Conservation (phyloP, 64 coral and sea anemone species). For the Porites lutea region DNA sequence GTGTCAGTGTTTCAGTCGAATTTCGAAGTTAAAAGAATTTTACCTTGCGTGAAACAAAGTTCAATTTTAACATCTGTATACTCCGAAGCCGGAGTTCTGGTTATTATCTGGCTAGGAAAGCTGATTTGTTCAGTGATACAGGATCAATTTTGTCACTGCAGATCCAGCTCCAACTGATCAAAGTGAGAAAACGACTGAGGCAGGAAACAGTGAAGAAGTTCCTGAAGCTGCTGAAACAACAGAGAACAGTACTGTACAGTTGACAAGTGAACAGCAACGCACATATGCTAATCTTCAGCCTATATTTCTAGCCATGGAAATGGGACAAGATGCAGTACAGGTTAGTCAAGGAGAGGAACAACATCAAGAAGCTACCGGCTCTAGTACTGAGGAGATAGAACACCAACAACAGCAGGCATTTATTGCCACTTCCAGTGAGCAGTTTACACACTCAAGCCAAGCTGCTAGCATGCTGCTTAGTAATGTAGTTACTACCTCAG, state of each 20-base stretch:
- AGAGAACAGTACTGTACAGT: background rate
- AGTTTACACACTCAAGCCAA: conserved; percentile 72
- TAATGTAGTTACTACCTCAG: conserved; percentile 69
- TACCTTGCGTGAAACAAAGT: too few relatives aligned
- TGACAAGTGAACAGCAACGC: conserved; percentile 83
- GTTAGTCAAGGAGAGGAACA: conserved; percentile 57
- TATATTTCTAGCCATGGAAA: conserved; percentile 95
- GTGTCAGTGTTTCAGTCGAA: too few relatives aligned
- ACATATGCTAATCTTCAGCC: conserved; percentile 97
- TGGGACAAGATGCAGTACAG: conserved; percentile 83
- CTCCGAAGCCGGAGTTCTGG: too few relatives aligned
- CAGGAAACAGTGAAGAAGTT: conserved; percentile 5
- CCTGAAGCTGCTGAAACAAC: conserved; percentile 22
- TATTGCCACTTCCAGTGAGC: conserved; percentile 52
- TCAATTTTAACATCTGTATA: too few relatives aligned
- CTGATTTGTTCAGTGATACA: background rate
- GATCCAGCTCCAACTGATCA: too few relatives aligned
- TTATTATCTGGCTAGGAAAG: too few relatives aligned
- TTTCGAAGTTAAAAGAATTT: too few relatives aligned
- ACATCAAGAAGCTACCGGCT: conserved; percentile 25
- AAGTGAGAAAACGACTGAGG: background rate
- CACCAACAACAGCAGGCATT: conserved; percentile 42
- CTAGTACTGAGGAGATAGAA: conserved; percentile 63
- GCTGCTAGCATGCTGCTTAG: conserved; percentile 69
- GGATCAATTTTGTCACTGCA: background rate